Evolutionary conservation across 2,113 vertebrate genomes (phyloP).

Genomic region (Riparia riparia): DNA sequence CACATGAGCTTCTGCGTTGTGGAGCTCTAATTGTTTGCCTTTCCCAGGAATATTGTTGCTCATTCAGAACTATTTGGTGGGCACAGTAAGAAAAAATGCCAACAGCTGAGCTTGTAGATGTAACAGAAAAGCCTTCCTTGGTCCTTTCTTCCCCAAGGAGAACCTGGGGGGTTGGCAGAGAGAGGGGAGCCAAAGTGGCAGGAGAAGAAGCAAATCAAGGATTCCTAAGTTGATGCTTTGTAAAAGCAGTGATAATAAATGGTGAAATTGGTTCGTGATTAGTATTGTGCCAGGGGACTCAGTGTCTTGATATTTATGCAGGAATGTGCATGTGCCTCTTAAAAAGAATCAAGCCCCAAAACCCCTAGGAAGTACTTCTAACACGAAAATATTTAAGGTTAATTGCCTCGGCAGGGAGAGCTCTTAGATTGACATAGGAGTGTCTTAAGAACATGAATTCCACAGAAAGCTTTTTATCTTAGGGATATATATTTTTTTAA

Average conservation of each 20-base stretch:
- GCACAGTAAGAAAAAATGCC: neutral
- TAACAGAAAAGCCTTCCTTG: neutral
- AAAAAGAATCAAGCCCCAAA: neutral
- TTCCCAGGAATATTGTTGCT: neutral
- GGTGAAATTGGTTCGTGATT: neutral
- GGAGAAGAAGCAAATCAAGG: neutral
- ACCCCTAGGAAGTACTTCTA: neutral
- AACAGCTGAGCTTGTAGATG: neutral
- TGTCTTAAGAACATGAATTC: neutral
- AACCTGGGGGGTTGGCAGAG: neutral
- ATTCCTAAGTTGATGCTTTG: neutral
- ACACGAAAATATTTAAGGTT: neutral
- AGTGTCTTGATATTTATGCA: neutral
- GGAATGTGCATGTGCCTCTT: neutral
- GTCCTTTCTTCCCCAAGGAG: neutral
- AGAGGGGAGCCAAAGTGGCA: neutral
- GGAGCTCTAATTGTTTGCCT: neutral
- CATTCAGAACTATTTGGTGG: neutral
- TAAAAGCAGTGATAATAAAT: neutral
- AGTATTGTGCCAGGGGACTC: neutral
- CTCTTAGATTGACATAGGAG: neutral
- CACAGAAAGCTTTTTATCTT: neutral
- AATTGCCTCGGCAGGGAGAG: neutral
- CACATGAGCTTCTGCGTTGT: neutral
- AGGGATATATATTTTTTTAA: neutral